Conservation (phyloP, 2,888 invertebrate species). For the Drosophila limbata region DNA sequence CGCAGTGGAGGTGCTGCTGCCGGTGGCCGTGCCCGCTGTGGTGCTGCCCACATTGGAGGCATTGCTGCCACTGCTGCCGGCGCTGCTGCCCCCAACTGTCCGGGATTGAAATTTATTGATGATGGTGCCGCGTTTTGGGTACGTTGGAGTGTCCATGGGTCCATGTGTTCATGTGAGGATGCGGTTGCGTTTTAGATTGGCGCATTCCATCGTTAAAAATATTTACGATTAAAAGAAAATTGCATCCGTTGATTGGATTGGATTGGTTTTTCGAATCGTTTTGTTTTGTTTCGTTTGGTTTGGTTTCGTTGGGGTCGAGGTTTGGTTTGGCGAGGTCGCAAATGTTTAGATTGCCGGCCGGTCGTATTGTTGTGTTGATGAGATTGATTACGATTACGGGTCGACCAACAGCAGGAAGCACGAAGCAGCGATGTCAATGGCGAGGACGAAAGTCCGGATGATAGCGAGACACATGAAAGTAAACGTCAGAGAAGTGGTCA, state of each 20-base stretch:
- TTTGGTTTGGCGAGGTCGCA: slow-evolving; percentile 25
- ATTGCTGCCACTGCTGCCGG: slow-evolving; percentile 78
- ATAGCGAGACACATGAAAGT: slow-evolving; percentile 63
- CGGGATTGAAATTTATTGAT: slow-evolving; percentile 83
- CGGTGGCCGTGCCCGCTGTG: slow-evolving; percentile 64
- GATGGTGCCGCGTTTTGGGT: slow-evolving; percentile 57
- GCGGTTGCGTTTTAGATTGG: slow-evolving; percentile 72
- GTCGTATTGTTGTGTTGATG: slow-evolving; percentile 73
- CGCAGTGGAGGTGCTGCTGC: slow-evolving; percentile 70
- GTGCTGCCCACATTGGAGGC: slow-evolving; percentile 75
- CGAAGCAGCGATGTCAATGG: not conserved
- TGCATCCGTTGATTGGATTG: slow-evolving; percentile 80
- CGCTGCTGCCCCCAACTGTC: slow-evolving; percentile 79
- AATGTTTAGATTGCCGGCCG: slow-evolving; percentile 38
- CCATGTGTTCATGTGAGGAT: slow-evolving; percentile 47
- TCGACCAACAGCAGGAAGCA: slow-evolving; percentile 25
- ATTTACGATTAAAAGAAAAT: slow-evolving; percentile 78
- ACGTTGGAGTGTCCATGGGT: slow-evolving; percentile 26
- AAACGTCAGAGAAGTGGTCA: slow-evolving; percentile 63
- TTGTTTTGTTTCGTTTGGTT: slow-evolving; percentile 20
- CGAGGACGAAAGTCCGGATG: slow-evolving; percentile 25
- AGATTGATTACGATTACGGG: slow-evolving; percentile 75
- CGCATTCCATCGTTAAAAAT: slow-evolving; percentile 72
- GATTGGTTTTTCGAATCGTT: slow-evolving; percentile 47
- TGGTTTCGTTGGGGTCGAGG: slow-evolving; percentile 32